These are phyloP conservation scores for Rhynchonycteris naso DNA, from an alignment of 2,797 vertebrate species.

Conservation along the genomic window DNA sequence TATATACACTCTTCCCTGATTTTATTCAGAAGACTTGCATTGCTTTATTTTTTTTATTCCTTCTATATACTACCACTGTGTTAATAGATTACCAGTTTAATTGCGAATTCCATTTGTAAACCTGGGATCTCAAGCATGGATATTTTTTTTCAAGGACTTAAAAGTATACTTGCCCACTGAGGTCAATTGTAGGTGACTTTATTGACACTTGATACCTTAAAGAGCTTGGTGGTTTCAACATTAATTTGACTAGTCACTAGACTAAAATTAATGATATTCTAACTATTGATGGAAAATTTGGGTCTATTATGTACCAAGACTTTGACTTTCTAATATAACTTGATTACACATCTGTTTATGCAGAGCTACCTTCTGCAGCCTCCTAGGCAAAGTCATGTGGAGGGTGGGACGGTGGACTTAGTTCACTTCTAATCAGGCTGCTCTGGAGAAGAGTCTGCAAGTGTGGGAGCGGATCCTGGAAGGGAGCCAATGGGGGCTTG, in stretches of 20 bases:
- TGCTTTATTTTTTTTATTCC: constrained; percentile 15
- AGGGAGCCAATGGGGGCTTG: background rate
- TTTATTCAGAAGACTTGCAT: constrained; percentile 15
- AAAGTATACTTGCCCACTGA: background rate
- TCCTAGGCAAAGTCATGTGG: background rate
- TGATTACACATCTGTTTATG: background rate
- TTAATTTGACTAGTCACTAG: constrained; percentile 25
- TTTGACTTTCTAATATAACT: background rate
- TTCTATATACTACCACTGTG: background rate
- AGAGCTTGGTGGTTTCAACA: background rate
- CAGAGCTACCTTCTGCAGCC: background rate
- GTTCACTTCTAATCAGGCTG: background rate
- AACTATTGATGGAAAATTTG: background rate
- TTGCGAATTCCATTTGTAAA: constrained; percentile 18
- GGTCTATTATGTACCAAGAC: background rate
- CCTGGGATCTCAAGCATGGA: background rate
- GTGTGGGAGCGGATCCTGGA: background rate
- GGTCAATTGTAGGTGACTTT: background rate
- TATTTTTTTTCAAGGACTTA: background rate
- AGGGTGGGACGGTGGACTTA: background rate
- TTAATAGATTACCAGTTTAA: background rate
- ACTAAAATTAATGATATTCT: constrained; percentile 6
- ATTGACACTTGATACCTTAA: background rate
- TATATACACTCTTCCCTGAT: background rate
- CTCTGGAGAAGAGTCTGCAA: background rate